Evolutionary conservation across 2,888 invertebrate genomes (phyloP).

Genomic region (Dimorphilus gyrociliatus): DNA sequence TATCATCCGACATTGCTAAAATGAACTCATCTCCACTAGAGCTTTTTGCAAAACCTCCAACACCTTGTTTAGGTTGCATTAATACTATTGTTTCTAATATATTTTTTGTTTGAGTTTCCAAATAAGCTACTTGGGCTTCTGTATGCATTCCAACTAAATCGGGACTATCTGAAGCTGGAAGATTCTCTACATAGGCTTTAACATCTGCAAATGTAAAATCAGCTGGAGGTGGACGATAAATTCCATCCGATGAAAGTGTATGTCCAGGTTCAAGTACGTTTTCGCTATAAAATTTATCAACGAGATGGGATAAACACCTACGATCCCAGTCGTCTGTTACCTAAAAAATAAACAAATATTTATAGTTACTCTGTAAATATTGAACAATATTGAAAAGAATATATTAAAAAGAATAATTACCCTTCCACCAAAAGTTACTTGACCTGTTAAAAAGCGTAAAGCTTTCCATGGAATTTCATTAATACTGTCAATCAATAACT

Average conservation of each 20-base stretch:
- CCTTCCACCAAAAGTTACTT: conserved; percentile 35
- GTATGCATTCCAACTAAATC: conserved; percentile 35
- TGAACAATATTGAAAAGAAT: too few relatives aligned
- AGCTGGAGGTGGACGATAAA: conserved; percentile 12
- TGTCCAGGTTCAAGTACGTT: conserved; percentile 20
- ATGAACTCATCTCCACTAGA: conserved; percentile 65
- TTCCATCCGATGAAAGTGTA: conserved; percentile 24
- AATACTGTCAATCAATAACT: conserved; percentile 21
- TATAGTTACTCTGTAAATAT: too few relatives aligned
- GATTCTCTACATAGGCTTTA: conserved; percentile 18
- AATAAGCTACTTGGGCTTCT: conserved; percentile 32
- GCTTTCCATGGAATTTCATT: conserved; percentile 32
- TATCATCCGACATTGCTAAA: conserved; percentile 56
- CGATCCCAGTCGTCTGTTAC: conserved; percentile 37
- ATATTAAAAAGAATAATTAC: too few relatives aligned
- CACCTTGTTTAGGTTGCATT: conserved; percentile 27
- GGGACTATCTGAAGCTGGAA: conserved; percentile 28
- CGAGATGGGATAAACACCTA: conserved; percentile 28
- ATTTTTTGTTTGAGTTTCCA: conserved; percentile 23
- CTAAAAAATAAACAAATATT: too few relatives aligned
- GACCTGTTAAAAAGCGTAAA: conserved; percentile 31
- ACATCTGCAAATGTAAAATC: conserved; percentile 17
- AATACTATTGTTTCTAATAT: conserved; percentile 26
- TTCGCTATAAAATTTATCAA: conserved; percentile 27
- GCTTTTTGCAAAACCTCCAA: too few relatives aligned